Base-by-base conservation (phyloP, 2,113 vertebrate species). In the Thinocorus orbignyianus region DNA sequence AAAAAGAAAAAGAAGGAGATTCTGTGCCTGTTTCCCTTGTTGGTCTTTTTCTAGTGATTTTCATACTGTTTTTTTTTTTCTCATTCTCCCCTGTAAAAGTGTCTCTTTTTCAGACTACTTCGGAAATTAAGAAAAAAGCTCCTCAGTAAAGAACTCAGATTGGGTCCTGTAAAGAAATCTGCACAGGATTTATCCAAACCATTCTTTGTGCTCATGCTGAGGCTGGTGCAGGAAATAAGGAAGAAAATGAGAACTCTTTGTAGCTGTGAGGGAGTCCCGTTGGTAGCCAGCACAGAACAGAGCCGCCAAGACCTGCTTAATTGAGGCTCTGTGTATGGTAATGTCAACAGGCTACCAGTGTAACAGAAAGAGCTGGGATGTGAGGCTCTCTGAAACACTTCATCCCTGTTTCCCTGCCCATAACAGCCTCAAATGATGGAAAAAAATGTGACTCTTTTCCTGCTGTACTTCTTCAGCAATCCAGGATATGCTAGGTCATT, bases 201-300 rank as follows among this genome's bases (percentile, higher is more conserved):
- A 18, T 37, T 35, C 19, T 31, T 57, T 64, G 26, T 42, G 19
- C 11, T 61, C 20, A 10, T 42, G 49, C 11, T 57, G 49, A 58
- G 19, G 25, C 2, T 1, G 0, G 9, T 17, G 33, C 2, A 78
- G 60, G 16, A 76, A 26, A 44, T 8, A 69, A 71, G 33, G 39
- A 86, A 46, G 28, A 11, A 62, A 51, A 33, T 41, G 1, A 22
- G 37, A 52, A 16, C 10, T 44, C 30, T 64, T 46, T 61, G 35
- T 25, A 57, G 6, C 10, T 1, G 0, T 55, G 64, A 61, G 35
- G 22, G 14, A n/a, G 4, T 18, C 31, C 17, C 1, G 0, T n/a
- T 60, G 13, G 14, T 35, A 72, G 35, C 7, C 25, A 41, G 16
- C 19, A 33, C 35, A 66, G 35, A 46, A 12, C 30, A 64, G 42